Conservation (phyloP, 2,797 vertebrate genomes). For the Rachycentron canadum region DNA sequence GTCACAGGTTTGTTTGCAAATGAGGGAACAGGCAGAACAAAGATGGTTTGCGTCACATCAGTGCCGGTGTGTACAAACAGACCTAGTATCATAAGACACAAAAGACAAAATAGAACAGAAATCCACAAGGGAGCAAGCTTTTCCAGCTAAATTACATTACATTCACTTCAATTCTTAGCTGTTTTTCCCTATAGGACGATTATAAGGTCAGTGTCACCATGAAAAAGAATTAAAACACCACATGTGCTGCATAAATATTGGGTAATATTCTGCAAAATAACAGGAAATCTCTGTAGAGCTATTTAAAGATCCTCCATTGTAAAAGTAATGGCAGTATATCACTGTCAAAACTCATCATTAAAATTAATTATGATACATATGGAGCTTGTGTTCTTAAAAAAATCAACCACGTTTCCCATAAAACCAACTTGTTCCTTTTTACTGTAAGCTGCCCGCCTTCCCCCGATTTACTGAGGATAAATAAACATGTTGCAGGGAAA, state of each 20-base stretch:
- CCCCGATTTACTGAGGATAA: slow-evolving; percentile 1
- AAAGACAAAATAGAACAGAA: slow-evolving; percentile 29
- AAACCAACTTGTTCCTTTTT: neutral
- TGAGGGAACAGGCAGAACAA: slow-evolving; percentile 52
- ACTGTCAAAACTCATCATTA: neutral
- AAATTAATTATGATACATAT: slow-evolving; percentile 11
- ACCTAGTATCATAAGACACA: slow-evolving; percentile 17
- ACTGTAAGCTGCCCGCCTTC: neutral
- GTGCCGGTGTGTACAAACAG: slow-evolving; percentile 20
- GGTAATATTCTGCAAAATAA: neutral
- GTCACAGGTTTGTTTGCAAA: slow-evolving; percentile 58
- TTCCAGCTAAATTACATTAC: slow-evolving; percentile 36
- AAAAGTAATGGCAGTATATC: slow-evolving; percentile 1
- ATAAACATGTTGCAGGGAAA: slow-evolving; percentile 21
- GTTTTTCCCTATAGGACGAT: slow-evolving; percentile 22
- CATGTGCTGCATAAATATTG: slow-evolving; percentile 15
- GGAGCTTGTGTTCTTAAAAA: neutral
- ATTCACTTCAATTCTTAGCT: slow-evolving; percentile 4
- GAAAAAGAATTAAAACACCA: slow-evolving; percentile 10
- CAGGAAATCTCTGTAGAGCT: neutral
- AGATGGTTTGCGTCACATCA: slow-evolving; percentile 22
- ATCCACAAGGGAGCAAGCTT: slow-evolving; percentile 30
- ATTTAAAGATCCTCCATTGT: neutral
- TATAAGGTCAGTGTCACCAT: slow-evolving; percentile 37
- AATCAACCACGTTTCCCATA: neutral